These are phyloP conservation scores for Steromphala cineraria DNA, from an alignment of 2,888 invertebrate genomes.

Conservation along the genomic window DNA sequence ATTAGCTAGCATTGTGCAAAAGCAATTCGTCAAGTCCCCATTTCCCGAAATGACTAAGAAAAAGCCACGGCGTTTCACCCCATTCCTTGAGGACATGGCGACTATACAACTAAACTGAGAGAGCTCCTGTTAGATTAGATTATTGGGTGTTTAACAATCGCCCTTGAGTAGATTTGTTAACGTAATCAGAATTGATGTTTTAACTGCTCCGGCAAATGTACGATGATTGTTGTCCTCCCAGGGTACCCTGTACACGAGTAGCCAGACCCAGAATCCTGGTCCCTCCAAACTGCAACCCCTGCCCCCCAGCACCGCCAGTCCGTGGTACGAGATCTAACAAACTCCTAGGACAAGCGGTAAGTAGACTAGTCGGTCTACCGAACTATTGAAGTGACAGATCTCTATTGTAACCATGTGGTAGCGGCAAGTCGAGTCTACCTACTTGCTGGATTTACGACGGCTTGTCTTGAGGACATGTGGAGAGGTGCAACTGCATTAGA, in stretches of 20 bases:
- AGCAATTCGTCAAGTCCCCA: background rate
- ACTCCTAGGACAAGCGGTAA: too few relatives aligned
- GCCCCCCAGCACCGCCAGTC: too few relatives aligned
- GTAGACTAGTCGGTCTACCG: too few relatives aligned
- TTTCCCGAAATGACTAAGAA: background rate
- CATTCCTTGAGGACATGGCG: background rate
- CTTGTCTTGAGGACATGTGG: too few relatives aligned
- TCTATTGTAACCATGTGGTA: too few relatives aligned
- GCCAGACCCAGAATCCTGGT: too few relatives aligned
- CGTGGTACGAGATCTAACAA: too few relatives aligned
- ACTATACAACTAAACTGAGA: background rate
- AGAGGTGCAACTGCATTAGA: too few relatives aligned
- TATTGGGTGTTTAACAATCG: constrained; percentile 3
- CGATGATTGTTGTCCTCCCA: background rate
- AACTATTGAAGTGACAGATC: too few relatives aligned
- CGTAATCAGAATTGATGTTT: constrained; percentile 13
- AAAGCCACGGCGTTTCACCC: background rate
- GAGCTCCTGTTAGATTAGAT: constrained; percentile 2
- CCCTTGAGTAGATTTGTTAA: constrained; percentile 1
- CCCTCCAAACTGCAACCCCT: too few relatives aligned
- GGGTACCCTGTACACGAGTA: background rate
- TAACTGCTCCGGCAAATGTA: constrained; percentile 14
- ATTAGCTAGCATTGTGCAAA: constrained; percentile 12
- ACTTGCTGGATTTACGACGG: too few relatives aligned
- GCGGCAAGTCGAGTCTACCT: too few relatives aligned